Percentiles rank a stretch among this genome's conserved stretches.
These are phyloP conservation scores for Dromius quadrimaculatus DNA, from an alignment of 2,888 invertebrate genomes.

Conservation along the genomic window DNA sequence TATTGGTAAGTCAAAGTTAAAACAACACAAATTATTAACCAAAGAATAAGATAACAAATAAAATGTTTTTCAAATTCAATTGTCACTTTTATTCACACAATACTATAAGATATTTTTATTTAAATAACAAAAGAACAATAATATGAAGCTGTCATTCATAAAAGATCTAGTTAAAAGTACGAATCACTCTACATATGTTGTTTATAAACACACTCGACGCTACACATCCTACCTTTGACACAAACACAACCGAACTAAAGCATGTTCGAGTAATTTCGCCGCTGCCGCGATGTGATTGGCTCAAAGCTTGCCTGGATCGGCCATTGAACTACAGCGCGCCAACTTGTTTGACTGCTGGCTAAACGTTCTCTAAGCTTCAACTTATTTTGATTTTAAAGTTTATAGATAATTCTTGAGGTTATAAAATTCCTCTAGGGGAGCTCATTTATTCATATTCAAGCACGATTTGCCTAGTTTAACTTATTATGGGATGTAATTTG, in stretches of 20 bases:
- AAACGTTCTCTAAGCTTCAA: constrained; percentile 1
- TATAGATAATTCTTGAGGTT: constrained; percentile 9
- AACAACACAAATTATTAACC: constrained; percentile 19
- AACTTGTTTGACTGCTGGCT: constrained; percentile 40
- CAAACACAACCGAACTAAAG: constrained; percentile 43
- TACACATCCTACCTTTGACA: constrained; percentile 15
- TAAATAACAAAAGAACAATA: constrained; percentile 21
- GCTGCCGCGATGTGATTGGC: constrained; percentile 33
- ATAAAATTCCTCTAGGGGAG: background rate
- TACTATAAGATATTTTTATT: constrained; percentile 39
- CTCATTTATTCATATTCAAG: background rate
- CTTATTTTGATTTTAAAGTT: constrained; percentile 29
- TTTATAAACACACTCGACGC: constrained; percentile 54
- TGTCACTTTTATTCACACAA: constrained; percentile 4
- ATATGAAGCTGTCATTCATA: background rate
- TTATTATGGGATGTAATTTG: background rate
- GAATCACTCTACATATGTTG: constrained; percentile 55
- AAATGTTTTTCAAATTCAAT: constrained; percentile 2
- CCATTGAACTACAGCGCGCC: constrained; percentile 45
- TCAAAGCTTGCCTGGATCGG: constrained; percentile 23
- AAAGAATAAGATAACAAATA: constrained; percentile 20
- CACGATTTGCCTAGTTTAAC: background rate
- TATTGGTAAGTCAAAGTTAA: constrained; percentile 40
- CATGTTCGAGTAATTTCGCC: constrained; percentile 23
- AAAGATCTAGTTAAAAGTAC: constrained; percentile 48